Evolutionary conservation across 2,797 vertebrate genomes (phyloP), one percentile per base, ranked within the genome.

Genomic region (Cyclura pinguis): DNA sequence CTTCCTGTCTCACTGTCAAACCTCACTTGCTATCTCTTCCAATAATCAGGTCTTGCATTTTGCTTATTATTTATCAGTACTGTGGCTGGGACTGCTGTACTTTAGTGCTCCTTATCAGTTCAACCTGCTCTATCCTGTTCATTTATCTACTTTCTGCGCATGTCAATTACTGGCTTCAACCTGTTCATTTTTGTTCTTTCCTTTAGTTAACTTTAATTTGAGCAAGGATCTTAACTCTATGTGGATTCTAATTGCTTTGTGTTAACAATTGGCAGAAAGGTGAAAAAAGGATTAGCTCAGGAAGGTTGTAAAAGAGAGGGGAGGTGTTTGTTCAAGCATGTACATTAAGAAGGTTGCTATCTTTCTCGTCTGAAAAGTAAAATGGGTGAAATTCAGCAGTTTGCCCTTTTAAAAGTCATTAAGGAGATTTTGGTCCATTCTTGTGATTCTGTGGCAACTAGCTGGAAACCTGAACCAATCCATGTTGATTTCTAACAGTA

Each of bases 1-100:
- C 35, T 87, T 90, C 89, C 85, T 90, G 89, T 90, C 29, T 59
- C 69, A 84, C 50, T 85, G 84, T 78, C 62, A 29, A 57, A 82
- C 14, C 57, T 87, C 85, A 18, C 85, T 84, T 87, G 57, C 67
- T 77, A 87, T 87, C 83, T 85, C 76, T 72, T 69, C 78, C 52
- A 77, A 89, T 84, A 83, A 90, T 90, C 85, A 67, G 89, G 77
- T 87, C 85, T 87, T 87, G 69, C 80, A 87, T 47, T 86, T 90
- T 84, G 59, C 77, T 87, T 32, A 55, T 59, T 90, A 80, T 90
- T 90, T 57, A 87, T 73, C 64, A 62, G 50, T 73, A 67, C n/a
- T 47, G 55, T 87, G 69, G 47, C 85, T 29, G n/a, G 52, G 13
- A 82, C 55, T 9, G 67, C 52, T 73, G 69, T 77, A 72, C 47